Base-by-base conservation (phyloP, 2,888 invertebrate species). In the Ectropis crepuscularia region DNA sequence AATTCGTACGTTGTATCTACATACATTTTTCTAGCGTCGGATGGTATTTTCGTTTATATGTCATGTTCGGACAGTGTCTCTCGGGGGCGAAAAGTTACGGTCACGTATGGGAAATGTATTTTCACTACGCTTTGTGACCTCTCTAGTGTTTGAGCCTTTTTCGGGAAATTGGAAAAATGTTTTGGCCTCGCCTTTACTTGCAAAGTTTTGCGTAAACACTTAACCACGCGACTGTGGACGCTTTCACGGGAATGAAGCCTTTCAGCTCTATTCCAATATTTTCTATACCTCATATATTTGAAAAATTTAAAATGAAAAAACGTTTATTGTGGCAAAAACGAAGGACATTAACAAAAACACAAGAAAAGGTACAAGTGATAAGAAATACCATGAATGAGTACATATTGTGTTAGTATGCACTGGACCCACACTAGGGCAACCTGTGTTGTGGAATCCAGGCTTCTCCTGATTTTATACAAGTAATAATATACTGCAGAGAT, bases 101-200 rank as follows among this genome's bases (percentile, higher is more conserved):
- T 83, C 85, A 83, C 83, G 81, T 82, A 80, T 83, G 72, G 77
- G 74, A 77, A 81, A 84, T 85, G 80, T 87, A 84, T 86, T 87
- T 88, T 87, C 83, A 82, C 83, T 83, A 85, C 82, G 80, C 80
- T 79, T 79, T 83, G 82, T 80, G 82, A 85, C 83, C 84, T 80
- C 80, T 76, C 74, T 69, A 76, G 77, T 77, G 79, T 82, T 76
- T 73, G 79, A 78, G 79, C 81, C 85, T 82, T 85, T 86, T 78
- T 82, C 80, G 77, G 78, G 74, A 84, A 89, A 89, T 88, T 87
- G 87, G 81, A 85, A 87, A 87, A 86, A 85, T 83, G 83, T 86
- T 85, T 85, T 75, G 68, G 81, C 76, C 66, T 77, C 74, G 73
- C 78, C 79, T 82, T 82, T 79, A 77, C 74, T 78, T 37, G 75